Evolutionary conservation across 2,797 vertebrate genomes (phyloP).

Genomic region (Gymnoscopelus microlampas): DNA sequence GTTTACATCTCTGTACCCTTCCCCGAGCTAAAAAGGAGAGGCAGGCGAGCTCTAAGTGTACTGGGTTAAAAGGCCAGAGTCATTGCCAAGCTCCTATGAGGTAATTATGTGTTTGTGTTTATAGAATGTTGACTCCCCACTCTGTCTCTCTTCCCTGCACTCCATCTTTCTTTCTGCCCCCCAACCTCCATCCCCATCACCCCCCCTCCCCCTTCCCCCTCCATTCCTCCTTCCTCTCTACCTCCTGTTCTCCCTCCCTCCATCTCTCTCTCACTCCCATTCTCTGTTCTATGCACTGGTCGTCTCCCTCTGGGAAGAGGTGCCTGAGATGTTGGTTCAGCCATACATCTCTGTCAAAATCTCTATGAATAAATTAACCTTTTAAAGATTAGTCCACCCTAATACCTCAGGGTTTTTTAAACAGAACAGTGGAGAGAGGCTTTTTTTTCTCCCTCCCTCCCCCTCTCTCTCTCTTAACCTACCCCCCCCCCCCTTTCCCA

Average conservation of each 20-base stretch:
- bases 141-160: constrained; percentile 70
- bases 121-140: constrained; percentile 79
- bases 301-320: constrained; percentile 87
- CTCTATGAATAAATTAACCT: constrained; percentile 99
- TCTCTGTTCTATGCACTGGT: constrained; percentile 74
- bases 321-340: constrained; percentile 87
- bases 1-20: constrained; percentile 54
- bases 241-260: constrained; percentile 19
- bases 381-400: constrained; percentile 99
- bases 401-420: constrained; percentile 96
- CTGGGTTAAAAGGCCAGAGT: constrained; percentile 80
- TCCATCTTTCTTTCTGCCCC: constrained; percentile 71
- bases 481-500: constrained; percentile 67
- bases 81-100: constrained; percentile 77
- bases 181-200: neutral
- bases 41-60: constrained; percentile 57
- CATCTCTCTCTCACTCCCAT: constrained; percentile 41
- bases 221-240: neutral
- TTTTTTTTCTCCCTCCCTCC: constrained; percentile 63
- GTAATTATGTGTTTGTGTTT: constrained; percentile 87
- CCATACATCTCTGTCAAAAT: constrained; percentile 99
- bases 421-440: constrained; percentile 87
- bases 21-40: constrained; percentile 69
- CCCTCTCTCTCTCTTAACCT: constrained; percentile 49
- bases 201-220: constrained; percentile 10